Conservation (phyloP, 2,797 vertebrate species). For the Crenichthys baileyi region DNA sequence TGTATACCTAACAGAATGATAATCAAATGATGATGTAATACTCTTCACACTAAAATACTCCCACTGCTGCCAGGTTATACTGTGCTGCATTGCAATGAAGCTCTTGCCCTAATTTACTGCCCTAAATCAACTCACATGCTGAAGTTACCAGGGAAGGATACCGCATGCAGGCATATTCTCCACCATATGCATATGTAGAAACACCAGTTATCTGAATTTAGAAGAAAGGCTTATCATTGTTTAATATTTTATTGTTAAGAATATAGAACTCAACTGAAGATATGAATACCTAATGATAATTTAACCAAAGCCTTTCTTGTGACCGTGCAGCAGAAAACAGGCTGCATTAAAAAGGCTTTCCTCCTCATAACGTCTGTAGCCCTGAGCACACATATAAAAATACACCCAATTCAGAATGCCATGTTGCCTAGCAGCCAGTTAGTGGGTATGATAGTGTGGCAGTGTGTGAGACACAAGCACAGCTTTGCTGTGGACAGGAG, state of each 20-base stretch:
- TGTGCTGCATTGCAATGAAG: neutral
- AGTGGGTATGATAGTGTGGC: conserved; percentile 75
- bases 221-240: neutral
- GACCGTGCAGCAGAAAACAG: conserved; percentile 25
- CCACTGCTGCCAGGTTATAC: neutral
- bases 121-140: conserved; percentile 1
- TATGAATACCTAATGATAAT: neutral
- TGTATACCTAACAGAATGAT: neutral
- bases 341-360: conserved; percentile 50
- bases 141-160: neutral
- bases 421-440: conserved; percentile 79
- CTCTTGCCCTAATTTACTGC: conserved; percentile 14
- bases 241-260: neutral
- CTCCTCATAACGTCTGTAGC: conserved; percentile 57
- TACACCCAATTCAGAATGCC: conserved; percentile 71
- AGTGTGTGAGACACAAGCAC: conserved; percentile 53
- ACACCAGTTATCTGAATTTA: neutral
- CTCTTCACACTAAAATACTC: neutral
- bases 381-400: conserved; percentile 73
- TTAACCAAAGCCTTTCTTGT: neutral
- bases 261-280: neutral
- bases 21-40: conserved; percentile 1
- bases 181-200: neutral
- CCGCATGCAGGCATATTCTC: neutral
- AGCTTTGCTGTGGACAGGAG: conserved; percentile 39